Evolutionary conservation across 2,113 vertebrate genomes (phyloP), one percentile per base, ranked within the genome.

Genomic region (Toxostoma redivivum): DNA sequence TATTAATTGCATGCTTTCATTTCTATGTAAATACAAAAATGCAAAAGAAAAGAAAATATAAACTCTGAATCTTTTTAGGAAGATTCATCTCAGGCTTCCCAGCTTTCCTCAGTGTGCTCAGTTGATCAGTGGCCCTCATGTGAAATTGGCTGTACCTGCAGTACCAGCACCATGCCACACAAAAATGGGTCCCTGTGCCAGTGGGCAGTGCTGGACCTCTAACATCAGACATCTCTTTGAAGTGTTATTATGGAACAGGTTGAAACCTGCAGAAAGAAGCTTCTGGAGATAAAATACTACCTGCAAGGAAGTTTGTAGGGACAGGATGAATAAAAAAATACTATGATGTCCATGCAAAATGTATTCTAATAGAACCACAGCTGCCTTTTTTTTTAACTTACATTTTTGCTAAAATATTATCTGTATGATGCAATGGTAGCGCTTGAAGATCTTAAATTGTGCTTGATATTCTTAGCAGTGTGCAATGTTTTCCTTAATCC

Each of bases 401-500:
- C 5, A 24, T 28, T 94, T 91, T 86, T 2, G 2, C 19, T 85
- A 45, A 53, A 57, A 84, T 88, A 40, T 94, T 94, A 70, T 87
- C 86, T 78, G 40, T 58, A 38, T 90, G 90, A 77, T 42, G 28
- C 22, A 95, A 74, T 70, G 30, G 30, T 70, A 81, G 33, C 47
- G 44, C 86, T 87, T 80, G 73, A 87, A 97, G 69, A 58, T 57
- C 66, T 91, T 7, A 94, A 93, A 67, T 92, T 70, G 51, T 76
- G 66, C 48, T 94, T 70, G 74, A 31, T 93, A 61, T 92, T 79
- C 88, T 92, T 92, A 93, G 71, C 85, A 38, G 31, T 88, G 35
- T 86, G 80, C 54, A 92, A 10, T 74, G 50, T 94, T 97, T 97
- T 42, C 40, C 42, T 92, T 92, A 96, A 90, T 96, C 86, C 60